Conservation (phyloP, 2,797 vertebrate genomes). For the Crocidura indochinensis region DNA sequence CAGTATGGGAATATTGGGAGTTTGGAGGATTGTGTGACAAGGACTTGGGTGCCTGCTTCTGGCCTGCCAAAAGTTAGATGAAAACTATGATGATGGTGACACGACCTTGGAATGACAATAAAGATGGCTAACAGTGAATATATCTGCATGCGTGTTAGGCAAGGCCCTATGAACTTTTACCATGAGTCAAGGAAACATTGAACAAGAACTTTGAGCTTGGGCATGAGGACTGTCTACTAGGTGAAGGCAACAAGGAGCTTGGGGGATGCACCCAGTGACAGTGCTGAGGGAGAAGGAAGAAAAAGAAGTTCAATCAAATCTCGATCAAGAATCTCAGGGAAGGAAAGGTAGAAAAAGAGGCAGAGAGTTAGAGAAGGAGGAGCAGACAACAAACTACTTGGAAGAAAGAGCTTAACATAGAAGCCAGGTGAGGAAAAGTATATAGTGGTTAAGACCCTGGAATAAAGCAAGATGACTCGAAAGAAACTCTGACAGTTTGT, state of each 20-base stretch:
- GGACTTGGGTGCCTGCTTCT: constrained; percentile 27
- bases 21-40: constrained; percentile 33
- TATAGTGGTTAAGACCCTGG: too few species aligned
- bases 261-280: not conserved
- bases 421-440: too few species aligned
- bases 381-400: too few species aligned
- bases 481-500: too few species aligned
- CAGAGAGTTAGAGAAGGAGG: too few species aligned
- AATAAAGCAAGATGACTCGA: too few species aligned
- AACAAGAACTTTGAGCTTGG: constrained; percentile 33
- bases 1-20: too few species aligned
- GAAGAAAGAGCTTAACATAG: too few species aligned
- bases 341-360: too few species aligned
- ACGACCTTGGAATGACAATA: not conserved
- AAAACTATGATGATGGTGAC: too few species aligned
- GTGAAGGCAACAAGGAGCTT: constrained; percentile 26
- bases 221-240: not conserved
- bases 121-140: not conserved
- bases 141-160: not conserved
- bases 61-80: not conserved
- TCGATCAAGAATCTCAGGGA: not conserved
- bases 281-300: constrained; percentile 9
- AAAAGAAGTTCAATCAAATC: constrained; percentile 26
- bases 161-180: constrained; percentile 53
- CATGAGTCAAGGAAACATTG: constrained; percentile 3